A percentile compares a stretch with the other conserved stretches of the same genome.
phyloP scores from a whole-genome alignment of 2,113 vertebrate species.

The Micromys minutus region DNA sequence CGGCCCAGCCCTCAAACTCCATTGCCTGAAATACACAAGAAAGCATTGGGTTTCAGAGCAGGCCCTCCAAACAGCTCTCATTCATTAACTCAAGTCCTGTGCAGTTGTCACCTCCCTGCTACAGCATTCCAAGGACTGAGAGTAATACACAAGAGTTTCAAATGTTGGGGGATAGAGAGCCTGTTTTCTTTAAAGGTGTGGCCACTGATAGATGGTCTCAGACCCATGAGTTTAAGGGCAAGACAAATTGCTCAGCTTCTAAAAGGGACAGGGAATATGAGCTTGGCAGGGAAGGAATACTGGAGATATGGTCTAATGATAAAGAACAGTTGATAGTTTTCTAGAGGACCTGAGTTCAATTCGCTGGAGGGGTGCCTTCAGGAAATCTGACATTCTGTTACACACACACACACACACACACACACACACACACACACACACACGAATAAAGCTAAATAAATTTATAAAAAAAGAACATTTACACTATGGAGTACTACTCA shows the following conservation, averaged over 20 bases:
- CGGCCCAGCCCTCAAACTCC: slow-evolving; percentile 89
- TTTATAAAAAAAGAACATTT: neutral
- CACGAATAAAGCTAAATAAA: neutral
- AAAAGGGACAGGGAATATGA: neutral
- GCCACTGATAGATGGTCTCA: neutral
- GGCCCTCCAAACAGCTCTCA: neutral
- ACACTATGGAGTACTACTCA: too few species aligned
- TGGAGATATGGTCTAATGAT: neutral
- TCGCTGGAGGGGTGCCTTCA: neutral
- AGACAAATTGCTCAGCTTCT: neutral
- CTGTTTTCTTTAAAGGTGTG: neutral
- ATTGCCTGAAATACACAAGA: slow-evolving; percentile 84
- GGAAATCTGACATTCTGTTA: neutral
- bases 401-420: neutral
- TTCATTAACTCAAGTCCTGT: neutral
- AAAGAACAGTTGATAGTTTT: neutral
- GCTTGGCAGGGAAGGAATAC: neutral
- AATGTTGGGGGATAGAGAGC: neutral
- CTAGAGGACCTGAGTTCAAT: neutral
- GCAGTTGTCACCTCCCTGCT: neutral
- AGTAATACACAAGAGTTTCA: neutral
- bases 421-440: neutral
- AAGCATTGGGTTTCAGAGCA: neutral
- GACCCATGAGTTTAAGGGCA: neutral
- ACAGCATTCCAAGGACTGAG: neutral